These are phyloP conservation scores for Hirundichthys speculiger DNA, from an alignment of 2,113 vertebrate species.

Conservation along the genomic window DNA sequence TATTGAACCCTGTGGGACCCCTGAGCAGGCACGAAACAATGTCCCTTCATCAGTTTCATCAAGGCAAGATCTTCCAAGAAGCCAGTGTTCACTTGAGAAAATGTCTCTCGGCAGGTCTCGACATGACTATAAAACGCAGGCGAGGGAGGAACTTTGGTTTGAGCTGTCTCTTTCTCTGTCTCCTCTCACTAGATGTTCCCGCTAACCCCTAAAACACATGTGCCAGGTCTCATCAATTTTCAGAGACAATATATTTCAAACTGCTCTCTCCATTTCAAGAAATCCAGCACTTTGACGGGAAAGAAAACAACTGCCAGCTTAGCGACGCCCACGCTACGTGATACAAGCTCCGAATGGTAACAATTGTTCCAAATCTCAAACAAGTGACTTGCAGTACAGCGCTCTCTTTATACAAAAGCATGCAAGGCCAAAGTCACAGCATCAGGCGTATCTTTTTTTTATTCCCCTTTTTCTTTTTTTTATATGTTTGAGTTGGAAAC, in stretches of 20 bases:
- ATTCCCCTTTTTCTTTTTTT: too few relatives aligned
- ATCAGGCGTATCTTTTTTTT: conserved; percentile 75
- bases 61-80: conserved; percentile 99
- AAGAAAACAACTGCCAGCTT: conserved; percentile 64
- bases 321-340: conserved; percentile 72
- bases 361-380: conserved; percentile 81
- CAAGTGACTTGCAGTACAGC: conserved; percentile 79
- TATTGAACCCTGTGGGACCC: conserved; percentile 69
- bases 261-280: conserved; percentile 96
- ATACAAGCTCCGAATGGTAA: conserved; percentile 70
- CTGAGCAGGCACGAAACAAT: conserved; percentile 73
- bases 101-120: conserved; percentile 99
- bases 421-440: conserved; percentile 88
- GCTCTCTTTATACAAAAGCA: conserved; percentile 88
- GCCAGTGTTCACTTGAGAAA: conserved; percentile 99
- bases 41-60: conserved; percentile 91
- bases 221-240: conserved; percentile 99
- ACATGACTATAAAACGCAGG: conserved; percentile 99
- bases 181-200: conserved; percentile 87
- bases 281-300: conserved; percentile 78
- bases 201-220: conserved; percentile 84
- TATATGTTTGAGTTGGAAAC: conserved; percentile 81
- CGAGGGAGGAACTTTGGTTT: conserved; percentile 94
- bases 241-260: conserved; percentile 88
- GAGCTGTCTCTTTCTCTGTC: conserved; percentile 80